Conservation (phyloP, 1,140 invertebrate species). For the Zelostemma sp. region DNA sequence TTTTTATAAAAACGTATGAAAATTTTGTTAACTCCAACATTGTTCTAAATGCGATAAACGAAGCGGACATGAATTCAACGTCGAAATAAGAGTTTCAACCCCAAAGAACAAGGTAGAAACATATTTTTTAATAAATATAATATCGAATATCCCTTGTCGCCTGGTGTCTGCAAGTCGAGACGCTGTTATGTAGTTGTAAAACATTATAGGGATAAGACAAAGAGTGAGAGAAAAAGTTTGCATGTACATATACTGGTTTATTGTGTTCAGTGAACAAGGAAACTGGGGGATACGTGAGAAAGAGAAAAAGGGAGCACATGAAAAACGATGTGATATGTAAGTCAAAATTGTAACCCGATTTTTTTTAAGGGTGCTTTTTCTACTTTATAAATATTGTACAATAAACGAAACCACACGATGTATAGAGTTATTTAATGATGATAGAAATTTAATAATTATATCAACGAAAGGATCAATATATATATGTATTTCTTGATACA, state of each 20-base stretch:
- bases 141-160: constrained; percentile 22
- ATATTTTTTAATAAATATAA: constrained; percentile 29
- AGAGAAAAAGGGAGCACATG: constrained; percentile 24
- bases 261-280: constrained; percentile 28
- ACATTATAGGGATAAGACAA: constrained; percentile 12
- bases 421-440: constrained; percentile 58
- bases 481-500: constrained; percentile 50
- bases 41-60: background rate
- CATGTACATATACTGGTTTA: constrained; percentile 10
- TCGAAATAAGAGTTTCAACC: constrained; percentile 1
- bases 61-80: background rate
- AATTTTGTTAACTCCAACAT: background rate
- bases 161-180: constrained; percentile 6
- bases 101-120: constrained; percentile 13
- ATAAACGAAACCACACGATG: constrained; percentile 51
- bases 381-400: constrained; percentile 63
- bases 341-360: constrained; percentile 56
- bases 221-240: constrained; percentile 4
- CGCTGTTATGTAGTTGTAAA: constrained; percentile 9
- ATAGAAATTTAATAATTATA: constrained; percentile 52
- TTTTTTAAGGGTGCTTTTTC: constrained; percentile 64
- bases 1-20: background rate
- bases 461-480: constrained; percentile 43
- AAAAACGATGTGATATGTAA: constrained; percentile 57
- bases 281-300: constrained; percentile 8